Evolutionary conservation across 1,140 invertebrate genomes (phyloP).

Genomic region (Cherax destructor): DNA sequence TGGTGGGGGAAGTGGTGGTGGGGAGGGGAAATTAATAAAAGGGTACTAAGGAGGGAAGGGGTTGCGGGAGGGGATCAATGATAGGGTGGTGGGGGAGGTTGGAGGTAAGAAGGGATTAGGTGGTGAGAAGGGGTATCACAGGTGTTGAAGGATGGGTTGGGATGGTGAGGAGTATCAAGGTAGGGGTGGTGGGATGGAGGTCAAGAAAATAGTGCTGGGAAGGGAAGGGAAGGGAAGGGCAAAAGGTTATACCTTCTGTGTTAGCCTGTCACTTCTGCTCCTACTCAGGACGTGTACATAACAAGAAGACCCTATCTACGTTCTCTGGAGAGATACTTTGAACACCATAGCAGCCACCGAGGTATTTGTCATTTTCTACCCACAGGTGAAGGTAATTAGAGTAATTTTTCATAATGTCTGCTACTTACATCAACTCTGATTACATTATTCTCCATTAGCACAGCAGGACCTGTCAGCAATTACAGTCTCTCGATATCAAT

Average conservation of each 20-base stretch:
- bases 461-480: conserved; percentile 44
- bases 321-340: background rate
- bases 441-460: conserved; percentile 58
- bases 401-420: conserved; percentile 25
- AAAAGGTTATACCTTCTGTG: background rate
- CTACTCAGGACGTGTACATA: background rate
- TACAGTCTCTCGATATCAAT: background rate
- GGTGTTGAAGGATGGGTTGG: too few species aligned
- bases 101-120: background rate
- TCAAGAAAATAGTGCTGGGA: background rate
- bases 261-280: background rate
- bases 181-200: too few species aligned
- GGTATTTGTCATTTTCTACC: conserved; percentile 35
- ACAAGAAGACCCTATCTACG: background rate
- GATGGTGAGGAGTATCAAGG: too few species aligned
- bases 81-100: too few species aligned
- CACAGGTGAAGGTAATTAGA: conserved; percentile 37
- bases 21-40: background rate
- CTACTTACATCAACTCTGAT: conserved; percentile 26
- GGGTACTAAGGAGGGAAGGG: background rate
- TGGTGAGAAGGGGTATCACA: background rate
- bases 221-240: background rate
- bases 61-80: background rate
- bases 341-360: background rate
- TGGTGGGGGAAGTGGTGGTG: too few species aligned